Evolutionary conservation across 2,113 vertebrate species (phyloP), one percentile per base, ranked within the genome.

Genomic region (Chlorodrepanis virens): DNA sequence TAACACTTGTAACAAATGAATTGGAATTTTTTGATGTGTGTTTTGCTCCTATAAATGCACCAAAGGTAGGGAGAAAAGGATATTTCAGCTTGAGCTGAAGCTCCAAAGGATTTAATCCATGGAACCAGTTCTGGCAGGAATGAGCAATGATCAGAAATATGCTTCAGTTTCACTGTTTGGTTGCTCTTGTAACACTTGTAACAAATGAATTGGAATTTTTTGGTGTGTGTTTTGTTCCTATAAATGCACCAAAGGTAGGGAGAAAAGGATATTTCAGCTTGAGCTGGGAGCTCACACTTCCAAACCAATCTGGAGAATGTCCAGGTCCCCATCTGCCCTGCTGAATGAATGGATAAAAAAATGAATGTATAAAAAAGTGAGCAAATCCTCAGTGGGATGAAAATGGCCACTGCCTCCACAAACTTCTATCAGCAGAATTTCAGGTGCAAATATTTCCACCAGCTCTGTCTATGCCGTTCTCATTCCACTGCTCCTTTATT

Each of bases 11-110:
- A 76, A n/a, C 5, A 39, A 81, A 57, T 28, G 28, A 49, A 12
- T 27, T 2, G 1, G 1, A 5, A 14, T 12, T 57, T 24, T 79
- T 33, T 28, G 16, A 4, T 1, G 14, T 33, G 20, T 14, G 9
- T 54, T 71, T 89, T 65, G 16, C 5, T 16, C 20, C 29, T 92
- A 5, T 22, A 65, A 50, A 39, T 25, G 5, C 17, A 37, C 27
- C 33, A 69, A 52, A 21, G 3, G 22, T 12, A 28, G n/a, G 45
- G 12, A 2, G 63, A 88, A 40, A 72, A 22, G 2, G 13, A 27
- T 63, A 0, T 57, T 89, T 94, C 39, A 83, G 1, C 42, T 42
- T 14, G 1, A 42, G 8, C 20, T 86, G 40, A n/a, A n/a, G n/a
- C n/a, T n/a, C n/a, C n/a, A n/a, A n/a, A n/a, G n/a, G n/a, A n/a